Evolutionary conservation across 2,797 vertebrate species (phyloP).

Genomic region (Pangasius macronema): DNA sequence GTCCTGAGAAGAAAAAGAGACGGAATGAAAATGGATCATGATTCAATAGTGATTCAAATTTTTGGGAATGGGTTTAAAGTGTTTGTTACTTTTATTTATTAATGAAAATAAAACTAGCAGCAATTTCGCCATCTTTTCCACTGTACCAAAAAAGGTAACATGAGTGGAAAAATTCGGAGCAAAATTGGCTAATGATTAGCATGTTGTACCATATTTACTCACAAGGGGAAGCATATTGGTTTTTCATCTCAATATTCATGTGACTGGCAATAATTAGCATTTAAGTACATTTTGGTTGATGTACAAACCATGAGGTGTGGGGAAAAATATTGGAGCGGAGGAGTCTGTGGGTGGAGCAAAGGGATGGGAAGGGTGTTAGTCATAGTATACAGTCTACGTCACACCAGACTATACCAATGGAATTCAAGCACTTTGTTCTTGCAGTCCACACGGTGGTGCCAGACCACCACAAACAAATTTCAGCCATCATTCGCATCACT

Average conservation of each 20-base stretch:
- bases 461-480: conserved; percentile 20
- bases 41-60: neutral
- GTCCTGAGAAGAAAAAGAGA: conserved; percentile 54
- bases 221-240: neutral
- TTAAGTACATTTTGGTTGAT: neutral
- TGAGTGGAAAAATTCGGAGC: neutral
- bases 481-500: neutral
- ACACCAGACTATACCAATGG: neutral
- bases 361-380: too few species aligned
- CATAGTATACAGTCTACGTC: neutral
- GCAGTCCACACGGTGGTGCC: conserved; percentile 41
- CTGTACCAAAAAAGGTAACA: neutral
- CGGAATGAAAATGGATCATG: neutral
- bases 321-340: neutral
- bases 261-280: neutral
- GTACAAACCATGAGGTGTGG: neutral
- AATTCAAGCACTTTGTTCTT: neutral
- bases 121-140: too few species aligned
- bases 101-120: too few species aligned
- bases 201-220: neutral
- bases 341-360: neutral
- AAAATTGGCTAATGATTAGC: neutral
- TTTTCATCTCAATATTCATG: neutral
- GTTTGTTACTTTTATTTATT: neutral
- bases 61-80: neutral